Conservation (phyloP, 1,140 invertebrate genomes). For the Bombus cullumanus region DNA sequence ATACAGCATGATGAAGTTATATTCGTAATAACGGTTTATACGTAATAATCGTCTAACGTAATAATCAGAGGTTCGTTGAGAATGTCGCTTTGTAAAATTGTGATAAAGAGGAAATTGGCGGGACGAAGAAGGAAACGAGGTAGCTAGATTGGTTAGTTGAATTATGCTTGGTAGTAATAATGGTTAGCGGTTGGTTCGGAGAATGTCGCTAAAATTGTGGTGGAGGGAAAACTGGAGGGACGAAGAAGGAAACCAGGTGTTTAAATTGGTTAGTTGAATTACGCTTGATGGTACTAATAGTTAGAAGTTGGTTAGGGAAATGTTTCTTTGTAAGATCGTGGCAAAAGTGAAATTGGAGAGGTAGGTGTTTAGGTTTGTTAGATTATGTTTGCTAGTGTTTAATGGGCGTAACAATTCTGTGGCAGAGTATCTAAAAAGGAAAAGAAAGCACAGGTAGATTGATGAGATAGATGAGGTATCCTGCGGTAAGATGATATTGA, state of each 20-base stretch:
- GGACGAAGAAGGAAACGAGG: too few relatives aligned
- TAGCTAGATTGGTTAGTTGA: background rate
- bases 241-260: background rate
- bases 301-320: background rate
- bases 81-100: too few relatives aligned
- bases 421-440: background rate
- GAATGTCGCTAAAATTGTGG: background rate
- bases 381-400: background rate
- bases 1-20: background rate
- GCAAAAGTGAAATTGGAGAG: background rate
- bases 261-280: background rate
- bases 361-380: background rate
- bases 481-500: too few relatives aligned
- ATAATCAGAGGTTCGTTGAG: background rate
- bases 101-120: background rate
- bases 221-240: background rate
- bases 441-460: background rate
- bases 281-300: background rate
- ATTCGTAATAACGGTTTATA: background rate
- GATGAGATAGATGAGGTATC: too few relatives aligned
- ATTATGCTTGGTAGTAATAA: background rate
- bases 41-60: too few relatives aligned
- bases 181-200: background rate
- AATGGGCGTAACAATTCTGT: background rate
- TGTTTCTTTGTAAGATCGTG: background rate